Conservation (phyloP, 2,113 vertebrate species). For the Gorilla gorilla region DNA sequence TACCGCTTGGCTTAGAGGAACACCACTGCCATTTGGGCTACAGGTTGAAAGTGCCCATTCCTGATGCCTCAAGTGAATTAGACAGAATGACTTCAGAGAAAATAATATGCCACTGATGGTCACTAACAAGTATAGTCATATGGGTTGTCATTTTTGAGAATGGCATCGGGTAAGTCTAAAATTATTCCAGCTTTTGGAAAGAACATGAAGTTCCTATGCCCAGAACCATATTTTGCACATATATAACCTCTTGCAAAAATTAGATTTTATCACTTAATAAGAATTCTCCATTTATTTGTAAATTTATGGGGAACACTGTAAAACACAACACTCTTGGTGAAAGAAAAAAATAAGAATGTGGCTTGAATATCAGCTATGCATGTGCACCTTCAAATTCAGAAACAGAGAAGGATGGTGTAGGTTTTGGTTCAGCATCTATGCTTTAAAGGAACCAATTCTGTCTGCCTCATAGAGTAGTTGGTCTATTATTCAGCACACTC, state of each 20-base stretch:
- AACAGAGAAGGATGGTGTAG: accelerated
- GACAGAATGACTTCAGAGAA: slow-evolving; percentile 6
- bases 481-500: not conserved
- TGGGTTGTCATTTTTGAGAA: slow-evolving; percentile 12
- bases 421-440: not conserved
- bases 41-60: not conserved
- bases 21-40: not conserved
- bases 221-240: not conserved
- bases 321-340: not conserved
- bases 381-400: not conserved
- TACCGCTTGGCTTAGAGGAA: too few relatives aligned
- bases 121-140: not conserved
- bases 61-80: not conserved
- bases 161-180: not conserved
- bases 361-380: not conserved
- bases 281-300: not conserved
- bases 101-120: not conserved
- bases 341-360: not conserved
- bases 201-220: too few relatives aligned
- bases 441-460: too few relatives aligned
- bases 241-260: not conserved
- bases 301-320: not conserved
- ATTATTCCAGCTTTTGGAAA: not conserved
- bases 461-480: not conserved
- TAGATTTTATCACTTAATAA: not conserved